These are phyloP conservation scores for Acinonyx jubatus DNA, from an alignment of 2,113 vertebrate genomes.

Conservation along the genomic window DNA sequence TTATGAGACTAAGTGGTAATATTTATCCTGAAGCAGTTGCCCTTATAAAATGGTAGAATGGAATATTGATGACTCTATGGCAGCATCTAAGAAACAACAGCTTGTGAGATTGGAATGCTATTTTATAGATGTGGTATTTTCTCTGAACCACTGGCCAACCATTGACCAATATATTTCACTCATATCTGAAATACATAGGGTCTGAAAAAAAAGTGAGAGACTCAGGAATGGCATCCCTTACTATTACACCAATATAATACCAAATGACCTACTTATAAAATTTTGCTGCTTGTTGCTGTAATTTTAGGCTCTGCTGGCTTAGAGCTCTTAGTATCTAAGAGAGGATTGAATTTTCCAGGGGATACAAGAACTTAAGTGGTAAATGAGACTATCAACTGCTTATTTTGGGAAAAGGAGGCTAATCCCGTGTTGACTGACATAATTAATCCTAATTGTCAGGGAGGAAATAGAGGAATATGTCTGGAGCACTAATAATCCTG, in stretches of 20 bases:
- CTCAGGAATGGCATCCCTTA: background rate
- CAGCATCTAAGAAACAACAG: background rate
- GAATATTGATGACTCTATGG: conserved; percentile 7
- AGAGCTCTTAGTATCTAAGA: background rate
- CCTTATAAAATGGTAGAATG: conserved; percentile 20
- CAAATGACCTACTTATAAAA: conserved; percentile 34
- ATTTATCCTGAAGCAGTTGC: conserved; percentile 50
- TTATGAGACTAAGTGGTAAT: conserved; percentile 34
- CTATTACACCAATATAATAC: background rate
- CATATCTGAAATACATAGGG: background rate
- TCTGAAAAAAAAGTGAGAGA: conserved; percentile 32
- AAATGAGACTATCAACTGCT: background rate
- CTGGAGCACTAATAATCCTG: background rate
- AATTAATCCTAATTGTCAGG: background rate
- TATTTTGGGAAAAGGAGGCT: conserved; percentile 2
- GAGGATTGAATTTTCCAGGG: background rate
- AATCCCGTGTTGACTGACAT: background rate
- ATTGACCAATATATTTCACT: conserved; percentile 13
- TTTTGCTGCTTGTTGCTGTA: conserved; percentile 16
- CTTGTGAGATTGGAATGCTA: background rate
- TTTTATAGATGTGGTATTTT: conserved; percentile 26
- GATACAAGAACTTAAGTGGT: background rate
- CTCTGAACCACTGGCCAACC: background rate
- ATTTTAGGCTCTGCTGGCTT: conserved; percentile 32
- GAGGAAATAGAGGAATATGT: background rate